A percentile compares a stretch with the other conserved stretches of the same genome.
These are phyloP conservation scores for Paraescarpia echinospica DNA, from an alignment of 1,140 invertebrate species.

Conservation along the genomic window DNA sequence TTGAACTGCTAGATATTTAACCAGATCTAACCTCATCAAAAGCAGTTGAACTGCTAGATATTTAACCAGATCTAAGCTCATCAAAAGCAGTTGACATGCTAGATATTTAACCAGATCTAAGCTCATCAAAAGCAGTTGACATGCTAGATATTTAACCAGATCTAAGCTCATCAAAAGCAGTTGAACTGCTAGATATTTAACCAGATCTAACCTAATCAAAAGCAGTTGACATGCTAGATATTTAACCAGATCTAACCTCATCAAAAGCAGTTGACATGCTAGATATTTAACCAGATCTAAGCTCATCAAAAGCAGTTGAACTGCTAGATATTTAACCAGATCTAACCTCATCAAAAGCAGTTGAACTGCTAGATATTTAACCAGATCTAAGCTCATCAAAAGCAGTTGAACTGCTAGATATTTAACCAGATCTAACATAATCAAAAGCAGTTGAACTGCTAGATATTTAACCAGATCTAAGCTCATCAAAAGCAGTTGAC, in stretches of 20 bases:
- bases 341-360: neutral
- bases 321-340: neutral
- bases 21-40: neutral
- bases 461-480: neutral
- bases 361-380: neutral
- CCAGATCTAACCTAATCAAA: neutral
- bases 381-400: neutral
- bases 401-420: neutral
- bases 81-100: neutral
- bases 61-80: neutral
- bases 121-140: neutral
- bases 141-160: neutral
- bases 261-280: neutral
- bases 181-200: neutral
- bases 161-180: neutral
- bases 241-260: neutral
- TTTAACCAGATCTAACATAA: neutral
- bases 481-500: neutral
- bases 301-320: neutral
- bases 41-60: neutral
- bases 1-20: neutral
- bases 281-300: neutral
- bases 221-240: neutral
- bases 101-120: neutral
- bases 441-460: neutral